Base-by-base conservation (phyloP, 2,113 vertebrate genomes). In the Buteo buteo region DNA sequence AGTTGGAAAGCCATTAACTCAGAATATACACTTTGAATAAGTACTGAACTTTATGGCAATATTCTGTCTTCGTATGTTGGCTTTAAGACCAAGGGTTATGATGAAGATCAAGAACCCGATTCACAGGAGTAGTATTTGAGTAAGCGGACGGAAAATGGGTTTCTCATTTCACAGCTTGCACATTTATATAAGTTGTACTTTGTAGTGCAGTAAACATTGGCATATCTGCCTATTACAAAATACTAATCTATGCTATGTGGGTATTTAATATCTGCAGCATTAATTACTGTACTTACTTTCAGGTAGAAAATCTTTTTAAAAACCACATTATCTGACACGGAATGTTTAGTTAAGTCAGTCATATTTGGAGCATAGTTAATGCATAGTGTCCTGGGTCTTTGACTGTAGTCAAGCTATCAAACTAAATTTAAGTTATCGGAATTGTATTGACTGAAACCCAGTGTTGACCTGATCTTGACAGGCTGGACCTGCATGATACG, bases 401-500 rank as follows among this genome's bases (percentile, higher is more conserved):
- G 94, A 94, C 94, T 98, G 38, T 98, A 96, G 93, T 97, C 93
- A 96, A 86, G 90, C 58, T 98, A 96, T 96, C 96, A 87, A 88
- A 96, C 19, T 49, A 96, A 96, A 94, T 95, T 97, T 98, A 97
- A 94, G 93, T 98, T 95, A 98, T 93, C 96, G 2, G 90, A 97
- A 94, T 86, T 96, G 62, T 98, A 94, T 97, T 89, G 64, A 98
- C 98, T 97, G 98, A 98, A 98, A 97, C 97, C 97, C 97, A 96
- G 90, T 96, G 92, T 98, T 97, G 98, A 96, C 97, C 96, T 98
- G 97, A 97, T 98, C 97, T 98, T 98, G 98, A 97, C 98, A 98
- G 98, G 98, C 98, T 98, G 98, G 98, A 96, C 98, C 98, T 98
- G 98, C 97, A 97, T 98, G 97, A 98, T 98, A 82, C 5, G 80